Conservation (phyloP, 2,113 vertebrate species). For the Stictonetta naevosa region DNA sequence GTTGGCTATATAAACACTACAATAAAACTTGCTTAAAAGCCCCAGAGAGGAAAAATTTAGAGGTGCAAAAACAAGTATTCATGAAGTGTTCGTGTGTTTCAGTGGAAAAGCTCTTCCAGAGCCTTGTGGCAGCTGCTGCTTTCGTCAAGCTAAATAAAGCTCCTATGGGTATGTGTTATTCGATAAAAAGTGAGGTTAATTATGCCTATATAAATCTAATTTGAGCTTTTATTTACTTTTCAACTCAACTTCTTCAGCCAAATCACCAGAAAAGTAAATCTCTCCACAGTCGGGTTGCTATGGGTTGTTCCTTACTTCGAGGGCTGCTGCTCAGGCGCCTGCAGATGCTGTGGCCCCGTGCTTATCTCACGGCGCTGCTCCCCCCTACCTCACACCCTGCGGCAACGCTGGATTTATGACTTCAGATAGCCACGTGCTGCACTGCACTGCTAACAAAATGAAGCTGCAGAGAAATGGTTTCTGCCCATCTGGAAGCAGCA, state of each 20-base stretch:
- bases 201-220: neutral
- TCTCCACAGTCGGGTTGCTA: neutral
- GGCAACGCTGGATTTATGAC: neutral
- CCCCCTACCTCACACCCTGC: neutral
- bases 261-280: neutral
- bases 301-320: neutral
- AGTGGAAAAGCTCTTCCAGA: neutral
- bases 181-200: neutral
- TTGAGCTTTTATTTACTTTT: constrained; percentile 1
- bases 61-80: neutral
- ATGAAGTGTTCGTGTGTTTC: neutral
- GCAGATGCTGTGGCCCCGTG: rapidly evolving
- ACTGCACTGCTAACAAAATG: too few species aligned
- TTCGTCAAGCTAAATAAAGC: neutral
- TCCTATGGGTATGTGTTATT: neutral
- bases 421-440: rapidly evolving
- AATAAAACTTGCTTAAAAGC: constrained; percentile 13
- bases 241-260: neutral
- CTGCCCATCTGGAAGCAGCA: neutral
- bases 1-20: constrained; percentile 11
- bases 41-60: neutral
- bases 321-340: rapidly evolving
- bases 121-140: neutral
- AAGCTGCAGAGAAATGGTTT: neutral
- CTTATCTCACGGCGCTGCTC: neutral